Evolutionary conservation across 2,888 invertebrate species (phyloP), one percentile per base, ranked within the genome.

Genomic region (Torymus auratus): DNA sequence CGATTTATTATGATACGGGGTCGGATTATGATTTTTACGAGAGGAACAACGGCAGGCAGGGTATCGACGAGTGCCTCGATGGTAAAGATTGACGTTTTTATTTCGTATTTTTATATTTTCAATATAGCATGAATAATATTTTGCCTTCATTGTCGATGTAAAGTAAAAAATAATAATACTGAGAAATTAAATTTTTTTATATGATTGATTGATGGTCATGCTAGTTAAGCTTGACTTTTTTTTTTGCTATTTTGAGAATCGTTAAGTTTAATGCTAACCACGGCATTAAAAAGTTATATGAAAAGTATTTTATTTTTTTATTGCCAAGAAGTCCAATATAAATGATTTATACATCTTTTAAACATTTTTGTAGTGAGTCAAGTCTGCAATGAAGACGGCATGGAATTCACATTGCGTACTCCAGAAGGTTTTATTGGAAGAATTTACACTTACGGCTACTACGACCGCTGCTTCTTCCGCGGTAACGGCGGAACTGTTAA

Each of bases 311-410:
- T 41, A 41, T 41, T 28, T 28, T 28, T 28, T 28, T 28, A 28
- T 28, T 7, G 7, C 28, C 28, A 28, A 28, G 28, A 28, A 28
- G 28, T 28, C 28, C 7, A 28, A 28, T 28, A 28, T 5, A 28
- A 28, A 28, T 7, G 41, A 41, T 41, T 41, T 41, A 41, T 41
- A 20, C 20, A 41, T 7, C 41, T 41, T 41, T 41, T 7, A 7
- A 41, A 41, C 7, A 61, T 62, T 82, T 87, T 90, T 86, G 77
- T 87, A 97, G 97, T 97, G 73, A 96, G 96, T 72, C 97, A 97
- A 93, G 95, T 96, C 0, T 97, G 97, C 91, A 97, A 96, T 87
- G 97, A 97, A 91, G 97, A 97, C 88, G 97, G 97, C 0, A 98
- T 98, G 97, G 97, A 97, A 89, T 97, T 98, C 88, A 97, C 96